phyloP scores from a whole-genome alignment of 1,140 invertebrate species.

The Drosophila ohnishii region DNA sequence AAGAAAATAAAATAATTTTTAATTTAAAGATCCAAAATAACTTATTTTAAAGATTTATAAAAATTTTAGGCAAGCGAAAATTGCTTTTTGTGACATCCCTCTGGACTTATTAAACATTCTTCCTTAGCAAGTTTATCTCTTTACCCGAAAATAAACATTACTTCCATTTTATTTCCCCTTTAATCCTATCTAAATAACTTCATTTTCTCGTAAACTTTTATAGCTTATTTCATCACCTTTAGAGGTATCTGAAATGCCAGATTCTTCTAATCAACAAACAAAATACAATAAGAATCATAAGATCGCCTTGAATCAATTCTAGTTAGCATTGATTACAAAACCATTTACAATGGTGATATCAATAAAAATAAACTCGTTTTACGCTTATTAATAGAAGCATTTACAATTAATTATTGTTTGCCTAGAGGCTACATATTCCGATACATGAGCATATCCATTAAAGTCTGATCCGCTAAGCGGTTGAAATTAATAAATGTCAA shows the following conservation, averaged over 20 bases:
- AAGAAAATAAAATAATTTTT: background rate
- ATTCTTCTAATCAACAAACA: background rate
- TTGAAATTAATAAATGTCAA: constrained; percentile 13
- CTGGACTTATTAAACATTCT: too few species aligned
- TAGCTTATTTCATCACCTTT: too few species aligned
- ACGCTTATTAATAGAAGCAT: constrained; percentile 17
- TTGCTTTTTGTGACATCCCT: background rate
- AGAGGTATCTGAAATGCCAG: background rate
- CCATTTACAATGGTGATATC: constrained; percentile 17
- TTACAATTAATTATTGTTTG: constrained; percentile 16
- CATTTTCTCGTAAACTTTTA: background rate
- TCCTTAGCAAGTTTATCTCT: background rate
- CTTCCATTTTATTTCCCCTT: background rate
- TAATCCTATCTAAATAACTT: background rate
- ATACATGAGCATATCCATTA: constrained; percentile 15
- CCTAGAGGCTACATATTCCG: background rate
- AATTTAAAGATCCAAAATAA: background rate
- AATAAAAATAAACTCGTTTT: constrained; percentile 31
- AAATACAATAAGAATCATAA: background rate
- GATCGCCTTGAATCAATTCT: constrained; percentile 12
- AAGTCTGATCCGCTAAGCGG: background rate
- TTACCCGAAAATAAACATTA: background rate
- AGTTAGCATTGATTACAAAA: constrained; percentile 1
- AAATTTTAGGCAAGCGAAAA: background rate
- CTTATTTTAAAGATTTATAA: background rate